Conservation (phyloP, 2,888 invertebrate genomes). For the Euzetes globulus region DNA sequence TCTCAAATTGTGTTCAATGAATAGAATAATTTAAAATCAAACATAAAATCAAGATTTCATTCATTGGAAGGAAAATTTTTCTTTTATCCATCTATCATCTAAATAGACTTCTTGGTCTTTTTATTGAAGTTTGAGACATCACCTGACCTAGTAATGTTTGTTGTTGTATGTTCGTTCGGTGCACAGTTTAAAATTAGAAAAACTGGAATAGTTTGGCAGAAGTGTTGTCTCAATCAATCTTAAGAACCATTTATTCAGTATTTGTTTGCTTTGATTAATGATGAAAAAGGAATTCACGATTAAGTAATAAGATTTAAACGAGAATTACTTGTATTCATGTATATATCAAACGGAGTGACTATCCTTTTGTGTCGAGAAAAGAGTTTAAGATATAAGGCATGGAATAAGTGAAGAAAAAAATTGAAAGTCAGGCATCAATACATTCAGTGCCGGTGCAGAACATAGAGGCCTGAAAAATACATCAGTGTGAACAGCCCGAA, state of each 20-base stretch:
- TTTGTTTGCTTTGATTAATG: not conserved
- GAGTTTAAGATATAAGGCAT: not conserved
- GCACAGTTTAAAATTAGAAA: no score
- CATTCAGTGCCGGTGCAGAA: not conserved
- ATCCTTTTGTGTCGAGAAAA: not conserved
- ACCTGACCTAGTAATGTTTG: no score
- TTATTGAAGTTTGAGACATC: no score
- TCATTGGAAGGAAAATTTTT: no score
- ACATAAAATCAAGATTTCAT: no score
- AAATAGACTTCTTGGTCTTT: no score
- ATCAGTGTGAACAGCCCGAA: conserved; percentile 13
- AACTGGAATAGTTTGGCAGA: no score
- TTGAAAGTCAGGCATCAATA: conserved; percentile 9
- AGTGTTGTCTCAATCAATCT: no score
- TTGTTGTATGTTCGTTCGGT: no score
- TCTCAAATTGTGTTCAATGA: no score
- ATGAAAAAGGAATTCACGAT: not conserved
- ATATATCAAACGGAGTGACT: not conserved
- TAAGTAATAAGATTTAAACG: not conserved
- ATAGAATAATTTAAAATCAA: no score
- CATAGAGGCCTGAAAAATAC: not conserved
- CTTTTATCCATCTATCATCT: no score
- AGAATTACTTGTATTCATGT: not conserved
- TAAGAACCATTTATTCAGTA: not conserved
- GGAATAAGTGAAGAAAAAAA: not conserved